Percentiles rank a stretch among this genome's conserved stretches.
These are phyloP conservation scores for Zaprionus lineosus DNA, from an alignment of 2,888 invertebrate genomes.

Conservation along the genomic window DNA sequence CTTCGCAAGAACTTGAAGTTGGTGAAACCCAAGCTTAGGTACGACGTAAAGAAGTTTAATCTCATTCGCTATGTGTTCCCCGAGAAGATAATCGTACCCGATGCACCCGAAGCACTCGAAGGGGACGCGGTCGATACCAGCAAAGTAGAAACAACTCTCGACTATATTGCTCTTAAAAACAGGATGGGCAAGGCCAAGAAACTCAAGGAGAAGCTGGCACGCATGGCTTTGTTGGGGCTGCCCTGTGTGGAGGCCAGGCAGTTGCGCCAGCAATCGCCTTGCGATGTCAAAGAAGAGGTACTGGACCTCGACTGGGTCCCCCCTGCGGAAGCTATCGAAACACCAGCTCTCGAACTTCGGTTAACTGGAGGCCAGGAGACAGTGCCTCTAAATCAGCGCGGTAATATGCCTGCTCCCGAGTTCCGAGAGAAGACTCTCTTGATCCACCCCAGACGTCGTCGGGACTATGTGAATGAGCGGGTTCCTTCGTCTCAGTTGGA, in stretches of 20 bases:
- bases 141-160: conserved; percentile 61
- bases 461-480: conserved; percentile 69
- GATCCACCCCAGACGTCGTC: conserved; percentile 70
- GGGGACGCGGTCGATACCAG: conserved; percentile 39
- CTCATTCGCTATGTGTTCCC: conserved; percentile 78
- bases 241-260: conserved; percentile 64
- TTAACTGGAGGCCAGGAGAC: conserved; percentile 8
- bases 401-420: conserved; percentile 81
- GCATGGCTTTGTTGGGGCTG: conserved; percentile 72
- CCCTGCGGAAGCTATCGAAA: conserved; percentile 37
- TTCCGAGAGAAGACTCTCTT: conserved; percentile 78
- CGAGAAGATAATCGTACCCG: conserved; percentile 50
- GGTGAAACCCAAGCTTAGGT: conserved; percentile 71
- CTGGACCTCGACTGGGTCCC: conserved; percentile 80
- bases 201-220: conserved; percentile 56
- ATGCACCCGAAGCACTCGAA: conserved; percentile 29
- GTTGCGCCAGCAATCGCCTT: conserved; percentile 55
- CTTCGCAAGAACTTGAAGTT: conserved; percentile 73
- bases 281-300: conserved; percentile 59
- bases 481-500: conserved; percentile 69
- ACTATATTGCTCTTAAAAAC: conserved; percentile 67
- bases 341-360: conserved; percentile 9
- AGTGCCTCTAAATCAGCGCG: conserved; percentile 51
- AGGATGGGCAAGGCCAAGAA: conserved; percentile 44
- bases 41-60: conserved; percentile 80